Percentiles rank a stretch among this genome's conserved stretches.
These are phyloP conservation scores for Hedya salicella DNA, from an alignment of 2,888 invertebrate genomes.

Conservation along the genomic window DNA sequence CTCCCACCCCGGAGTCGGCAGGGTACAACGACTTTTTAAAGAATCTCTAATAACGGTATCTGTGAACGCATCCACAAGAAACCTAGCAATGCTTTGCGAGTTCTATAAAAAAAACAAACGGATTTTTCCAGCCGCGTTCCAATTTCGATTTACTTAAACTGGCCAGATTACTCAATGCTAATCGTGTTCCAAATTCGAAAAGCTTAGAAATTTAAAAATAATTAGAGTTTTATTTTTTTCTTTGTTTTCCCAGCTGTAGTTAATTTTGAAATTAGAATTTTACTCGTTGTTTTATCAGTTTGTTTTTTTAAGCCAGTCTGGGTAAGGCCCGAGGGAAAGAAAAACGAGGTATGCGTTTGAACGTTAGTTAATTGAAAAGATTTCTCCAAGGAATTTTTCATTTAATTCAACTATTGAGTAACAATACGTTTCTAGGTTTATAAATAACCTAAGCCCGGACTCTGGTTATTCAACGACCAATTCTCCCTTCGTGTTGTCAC, in stretches of 20 bases:
- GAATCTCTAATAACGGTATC: slow-evolving; percentile 79
- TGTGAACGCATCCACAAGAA: slow-evolving; percentile 31
- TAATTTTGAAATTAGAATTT: background rate
- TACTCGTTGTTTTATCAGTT: background rate
- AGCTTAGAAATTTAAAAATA: slow-evolving; percentile 33
- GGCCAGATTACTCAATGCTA: slow-evolving; percentile 44
- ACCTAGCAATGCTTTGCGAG: slow-evolving; percentile 61
- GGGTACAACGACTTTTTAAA: slow-evolving; percentile 82
- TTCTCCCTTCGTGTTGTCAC: slow-evolving; percentile 49
- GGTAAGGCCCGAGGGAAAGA: background rate
- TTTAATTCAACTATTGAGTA: background rate
- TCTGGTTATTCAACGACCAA: slow-evolving; percentile 64
- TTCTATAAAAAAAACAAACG: slow-evolving; percentile 36
- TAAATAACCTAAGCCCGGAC: slow-evolving; percentile 59
- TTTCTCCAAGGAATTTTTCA: background rate
- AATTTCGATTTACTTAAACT: slow-evolving; percentile 44
- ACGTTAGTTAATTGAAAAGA: background rate
- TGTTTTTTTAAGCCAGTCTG: slow-evolving; percentile 1
- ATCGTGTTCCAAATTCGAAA: slow-evolving; percentile 50
- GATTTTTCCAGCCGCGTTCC: slow-evolving; percentile 39
- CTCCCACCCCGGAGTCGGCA: slow-evolving; percentile 77
- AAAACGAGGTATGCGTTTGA: background rate
- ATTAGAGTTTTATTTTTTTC: slow-evolving; percentile 1
- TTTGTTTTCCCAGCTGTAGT: background rate
- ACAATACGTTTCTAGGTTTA: slow-evolving; percentile 57